Percentiles rank a stretch among this genome's conserved stretches.
Evolutionary conservation across 2,113 vertebrate genomes (phyloP).

Genomic region (Cygnus buccinator): DNA sequence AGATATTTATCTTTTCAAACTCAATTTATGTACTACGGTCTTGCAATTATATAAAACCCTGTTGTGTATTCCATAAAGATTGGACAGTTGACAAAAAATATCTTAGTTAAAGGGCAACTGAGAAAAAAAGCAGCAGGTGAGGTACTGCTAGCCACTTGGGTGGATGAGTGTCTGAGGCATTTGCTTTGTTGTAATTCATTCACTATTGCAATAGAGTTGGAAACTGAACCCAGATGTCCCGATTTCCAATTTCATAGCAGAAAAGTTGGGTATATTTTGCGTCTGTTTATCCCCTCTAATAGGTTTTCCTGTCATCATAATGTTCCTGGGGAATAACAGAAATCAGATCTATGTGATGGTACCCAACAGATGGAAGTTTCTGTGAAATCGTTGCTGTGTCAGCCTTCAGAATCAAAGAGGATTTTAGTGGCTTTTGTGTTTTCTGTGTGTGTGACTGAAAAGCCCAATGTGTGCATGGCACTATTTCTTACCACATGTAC

Average conservation of each 20-base stretch:
- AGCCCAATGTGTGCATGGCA: not conserved
- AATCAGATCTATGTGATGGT: not conserved
- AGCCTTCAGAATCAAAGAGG: not conserved
- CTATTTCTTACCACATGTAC: not conserved
- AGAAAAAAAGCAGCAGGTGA: not conserved
- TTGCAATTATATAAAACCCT: not conserved
- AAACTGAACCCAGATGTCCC: slow-evolving; percentile 2
- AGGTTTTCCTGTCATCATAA: not conserved
- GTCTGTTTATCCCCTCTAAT: not conserved
- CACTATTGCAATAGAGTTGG: not conserved
- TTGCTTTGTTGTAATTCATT: not conserved
- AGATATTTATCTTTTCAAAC: not conserved
- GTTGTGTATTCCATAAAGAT: not conserved
- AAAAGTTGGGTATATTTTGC: not conserved
- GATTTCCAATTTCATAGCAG: not conserved
- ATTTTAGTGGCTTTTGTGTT: not conserved
- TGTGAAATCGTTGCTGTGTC: not conserved
- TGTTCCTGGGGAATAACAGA: not conserved
- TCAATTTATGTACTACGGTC: not conserved
- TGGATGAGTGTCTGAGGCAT: not conserved
- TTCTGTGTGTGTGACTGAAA: not conserved
- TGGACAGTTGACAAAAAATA: not conserved
- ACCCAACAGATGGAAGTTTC: not conserved
- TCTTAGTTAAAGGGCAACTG: not conserved
- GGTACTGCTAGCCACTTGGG: not conserved